phyloP scores from a whole-genome alignment of 2,888 invertebrate genomes.

The Lithophane socia region DNA sequence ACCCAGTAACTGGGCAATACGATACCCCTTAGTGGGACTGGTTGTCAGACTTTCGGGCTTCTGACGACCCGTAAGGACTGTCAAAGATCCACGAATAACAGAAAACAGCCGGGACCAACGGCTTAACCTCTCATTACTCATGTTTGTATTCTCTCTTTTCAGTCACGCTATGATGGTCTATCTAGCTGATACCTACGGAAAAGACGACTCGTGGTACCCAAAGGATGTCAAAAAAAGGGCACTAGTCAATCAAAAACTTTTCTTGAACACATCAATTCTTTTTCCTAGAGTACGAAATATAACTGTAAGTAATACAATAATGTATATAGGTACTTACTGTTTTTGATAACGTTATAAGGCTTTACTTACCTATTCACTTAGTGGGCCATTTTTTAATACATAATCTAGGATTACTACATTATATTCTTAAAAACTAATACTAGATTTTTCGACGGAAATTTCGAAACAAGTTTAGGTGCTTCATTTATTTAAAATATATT shows the following conservation, averaged over 20 bases:
- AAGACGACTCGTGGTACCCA: constrained; percentile 90
- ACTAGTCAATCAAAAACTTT: constrained; percentile 88
- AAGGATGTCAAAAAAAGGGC: constrained; percentile 88
- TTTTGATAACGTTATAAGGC: not conserved
- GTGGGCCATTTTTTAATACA: not conserved
- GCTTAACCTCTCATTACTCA: not conserved
- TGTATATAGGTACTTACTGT: not conserved
- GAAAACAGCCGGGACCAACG: too few species aligned
- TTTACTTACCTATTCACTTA: not conserved
- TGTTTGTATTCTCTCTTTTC: constrained; percentile 43
- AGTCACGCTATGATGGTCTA: constrained; percentile 89
- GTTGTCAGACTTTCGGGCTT: too few species aligned
- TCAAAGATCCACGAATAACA: too few species aligned
- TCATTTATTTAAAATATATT: not conserved
- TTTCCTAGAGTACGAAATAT: constrained; percentile 83
- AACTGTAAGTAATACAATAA: constrained; percentile 80
- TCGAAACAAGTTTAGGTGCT: not conserved
- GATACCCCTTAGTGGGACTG: too few species aligned
- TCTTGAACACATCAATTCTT: constrained; percentile 88
- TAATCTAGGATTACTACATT: not conserved
- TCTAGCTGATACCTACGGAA: constrained; percentile 88
- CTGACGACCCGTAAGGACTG: too few species aligned
- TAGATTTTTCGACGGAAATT: not conserved
- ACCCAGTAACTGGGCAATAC: too few species aligned
- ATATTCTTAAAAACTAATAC: too few species aligned